These are phyloP conservation scores for Corythornis madagascariensis DNA, from an alignment of 2,113 vertebrate species.

Conservation along the genomic window DNA sequence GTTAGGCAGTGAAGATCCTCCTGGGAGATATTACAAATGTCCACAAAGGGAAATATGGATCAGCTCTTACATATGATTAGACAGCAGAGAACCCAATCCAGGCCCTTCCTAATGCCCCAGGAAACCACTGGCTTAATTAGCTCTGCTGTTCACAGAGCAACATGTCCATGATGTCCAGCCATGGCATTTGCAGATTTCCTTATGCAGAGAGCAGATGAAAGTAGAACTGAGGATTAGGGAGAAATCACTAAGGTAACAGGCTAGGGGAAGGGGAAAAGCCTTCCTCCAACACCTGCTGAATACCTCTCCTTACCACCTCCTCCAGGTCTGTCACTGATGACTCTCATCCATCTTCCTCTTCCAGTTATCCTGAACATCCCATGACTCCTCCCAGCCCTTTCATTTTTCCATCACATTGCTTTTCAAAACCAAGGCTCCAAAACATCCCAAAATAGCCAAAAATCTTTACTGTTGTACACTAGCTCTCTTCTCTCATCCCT, in stretches of 20 bases:
- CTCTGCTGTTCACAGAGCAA: background rate
- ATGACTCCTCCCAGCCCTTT: background rate
- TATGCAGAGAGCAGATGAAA: background rate
- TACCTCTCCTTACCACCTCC: background rate
- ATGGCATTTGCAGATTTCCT: background rate
- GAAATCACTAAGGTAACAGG: background rate
- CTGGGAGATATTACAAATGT: background rate
- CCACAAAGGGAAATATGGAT: background rate
- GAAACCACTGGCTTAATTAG: background rate
- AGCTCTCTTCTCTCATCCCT: background rate
- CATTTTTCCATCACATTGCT: background rate
- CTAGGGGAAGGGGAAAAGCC: background rate
- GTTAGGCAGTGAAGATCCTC: background rate
- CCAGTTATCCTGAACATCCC: background rate
- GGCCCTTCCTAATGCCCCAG: background rate
- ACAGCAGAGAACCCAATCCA: background rate
- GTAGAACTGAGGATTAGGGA: background rate
- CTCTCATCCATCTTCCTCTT: background rate
- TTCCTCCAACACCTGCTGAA: background rate
- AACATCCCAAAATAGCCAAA: background rate
- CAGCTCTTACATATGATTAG: background rate
- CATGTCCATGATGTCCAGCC: fast-evolving
- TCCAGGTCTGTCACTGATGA: background rate
- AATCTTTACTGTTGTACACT: background rate
- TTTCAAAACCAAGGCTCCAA: background rate